Evolutionary conservation across 2,888 invertebrate genomes (phyloP), one percentile per base, ranked within the genome.

Genomic region (Perizoma flavofasciatum): DNA sequence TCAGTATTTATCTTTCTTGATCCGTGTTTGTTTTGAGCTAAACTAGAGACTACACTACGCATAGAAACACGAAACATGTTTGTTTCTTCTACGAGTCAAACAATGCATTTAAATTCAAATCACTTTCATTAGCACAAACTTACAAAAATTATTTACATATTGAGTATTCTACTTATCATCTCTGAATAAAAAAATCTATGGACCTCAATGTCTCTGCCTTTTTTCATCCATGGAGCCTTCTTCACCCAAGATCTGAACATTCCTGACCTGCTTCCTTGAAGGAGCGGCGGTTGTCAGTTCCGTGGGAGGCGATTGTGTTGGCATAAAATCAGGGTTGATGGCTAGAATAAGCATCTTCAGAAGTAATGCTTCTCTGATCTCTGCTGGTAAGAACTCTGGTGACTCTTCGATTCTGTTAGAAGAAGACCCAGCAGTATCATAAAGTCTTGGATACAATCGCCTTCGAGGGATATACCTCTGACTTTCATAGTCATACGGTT

Each of bases 261-360:
- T 96, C 68, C 96, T 92, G 22, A 95, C 94, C 54, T 95, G 94
- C 68, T 93, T 93, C 68, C 93, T 80, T 66, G 92, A 62, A 66
- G 94, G 89, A 58, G 93, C 85, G 1, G 93, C 89, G 4, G 92
- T 92, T 22, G 92, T 92, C 51, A 93, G 74, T 70, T 89, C 88
- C 0, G 91, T 91, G 44, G 77, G 83, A 0, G 93, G 87, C 0
- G 85, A 82, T 5, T 86, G 83, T 2, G 91, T 83, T 41, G 93
- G 87, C 78, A 86, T 79, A 64, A 80, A 89, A 72, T 94, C 94
- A 6, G 94, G 94, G 77, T 95, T 95, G 67, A 96, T 95, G 0
- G 95, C 95, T 59, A 96, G 78, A 76, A 96, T 94, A 37, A 96
- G 83, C 96, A 96, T 96, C 73, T 95, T 93, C 72, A 95, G 79